Evolutionary conservation across 1,140 invertebrate species (phyloP).

Genomic region (Danaus melanippus): DNA sequence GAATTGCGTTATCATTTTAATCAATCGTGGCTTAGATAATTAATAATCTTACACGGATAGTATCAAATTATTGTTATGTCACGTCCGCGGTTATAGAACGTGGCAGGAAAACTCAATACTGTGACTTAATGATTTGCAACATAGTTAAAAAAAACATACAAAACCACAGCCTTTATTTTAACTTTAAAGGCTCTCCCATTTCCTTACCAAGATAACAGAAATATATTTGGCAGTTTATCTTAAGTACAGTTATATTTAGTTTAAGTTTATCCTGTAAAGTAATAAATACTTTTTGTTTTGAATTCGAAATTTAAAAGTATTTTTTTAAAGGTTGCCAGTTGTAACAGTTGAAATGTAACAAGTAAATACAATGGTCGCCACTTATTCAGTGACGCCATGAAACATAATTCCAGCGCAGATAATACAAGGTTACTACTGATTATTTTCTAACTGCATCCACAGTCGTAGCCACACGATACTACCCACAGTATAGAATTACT

Average conservation of each 20-base stretch:
- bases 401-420: constrained; percentile 14
- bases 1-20: background rate
- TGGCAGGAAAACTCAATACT: constrained; percentile 8
- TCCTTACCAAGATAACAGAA: constrained; percentile 25
- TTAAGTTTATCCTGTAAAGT: too few species aligned
- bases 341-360: constrained; percentile 13
- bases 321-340: constrained; percentile 3
- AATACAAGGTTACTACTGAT: constrained; percentile 19
- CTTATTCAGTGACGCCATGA: constrained; percentile 11
- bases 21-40: constrained; percentile 4
- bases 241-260: background rate
- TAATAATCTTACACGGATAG: constrained; percentile 11
- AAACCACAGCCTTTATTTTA: constrained; percentile 25
- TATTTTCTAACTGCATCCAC: constrained; percentile 19
- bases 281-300: too few species aligned
- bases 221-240: constrained; percentile 19
- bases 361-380: constrained; percentile 15
- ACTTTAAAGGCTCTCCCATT: constrained; percentile 31
- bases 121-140: constrained; percentile 9
- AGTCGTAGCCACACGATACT: constrained; percentile 13
- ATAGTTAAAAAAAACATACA: constrained; percentile 21
- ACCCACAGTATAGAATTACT: constrained; percentile 6
- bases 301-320: too few species aligned
- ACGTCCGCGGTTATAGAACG: constrained; percentile 12
- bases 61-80: constrained; percentile 13